These are phyloP conservation scores for Drosophila limbata DNA, from an alignment of 2,888 invertebrate species.

Conservation along the genomic window DNA sequence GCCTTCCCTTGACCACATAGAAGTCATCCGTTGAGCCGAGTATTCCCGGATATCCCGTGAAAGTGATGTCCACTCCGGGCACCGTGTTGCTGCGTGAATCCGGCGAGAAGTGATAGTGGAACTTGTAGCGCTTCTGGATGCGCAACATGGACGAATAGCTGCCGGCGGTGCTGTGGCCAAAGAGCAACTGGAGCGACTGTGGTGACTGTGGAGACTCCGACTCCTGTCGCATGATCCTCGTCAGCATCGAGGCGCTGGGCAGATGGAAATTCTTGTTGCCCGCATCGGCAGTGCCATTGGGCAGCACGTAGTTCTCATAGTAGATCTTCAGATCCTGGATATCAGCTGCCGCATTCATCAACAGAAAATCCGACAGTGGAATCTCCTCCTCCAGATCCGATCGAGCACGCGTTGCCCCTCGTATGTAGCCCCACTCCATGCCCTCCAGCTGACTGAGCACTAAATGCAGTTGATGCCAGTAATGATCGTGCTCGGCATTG, in stretches of 20 bases:
- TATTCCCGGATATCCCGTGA: constrained; percentile 94
- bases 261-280: constrained; percentile 88
- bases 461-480: constrained; percentile 94
- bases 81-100: constrained; percentile 86
- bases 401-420: constrained; percentile 89
- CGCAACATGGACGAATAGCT: constrained; percentile 93
- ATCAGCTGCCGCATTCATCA: constrained; percentile 92
- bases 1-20: constrained; percentile 88
- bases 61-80: constrained; percentile 89
- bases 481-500: constrained; percentile 88
- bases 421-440: constrained; percentile 90
- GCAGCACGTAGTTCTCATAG: constrained; percentile 84
- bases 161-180: constrained; percentile 93
- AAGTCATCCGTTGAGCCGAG: constrained; percentile 94
- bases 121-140: constrained; percentile 93
- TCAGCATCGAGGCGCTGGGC: constrained; percentile 84
- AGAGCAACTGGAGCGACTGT: constrained; percentile 87
- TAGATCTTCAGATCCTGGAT: constrained; percentile 87
- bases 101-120: constrained; percentile 89
- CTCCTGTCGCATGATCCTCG: constrained; percentile 75
- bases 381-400: constrained; percentile 88
- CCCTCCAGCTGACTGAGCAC: constrained; percentile 93
- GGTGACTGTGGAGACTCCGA: constrained; percentile 50
- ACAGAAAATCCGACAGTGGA: constrained; percentile 89
- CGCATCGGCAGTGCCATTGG: constrained; percentile 55